Percentiles rank a stretch among this genome's conserved stretches.
Conservation (phyloP, 2,113 vertebrate genomes). For the Cnemophilus loriae region DNA sequence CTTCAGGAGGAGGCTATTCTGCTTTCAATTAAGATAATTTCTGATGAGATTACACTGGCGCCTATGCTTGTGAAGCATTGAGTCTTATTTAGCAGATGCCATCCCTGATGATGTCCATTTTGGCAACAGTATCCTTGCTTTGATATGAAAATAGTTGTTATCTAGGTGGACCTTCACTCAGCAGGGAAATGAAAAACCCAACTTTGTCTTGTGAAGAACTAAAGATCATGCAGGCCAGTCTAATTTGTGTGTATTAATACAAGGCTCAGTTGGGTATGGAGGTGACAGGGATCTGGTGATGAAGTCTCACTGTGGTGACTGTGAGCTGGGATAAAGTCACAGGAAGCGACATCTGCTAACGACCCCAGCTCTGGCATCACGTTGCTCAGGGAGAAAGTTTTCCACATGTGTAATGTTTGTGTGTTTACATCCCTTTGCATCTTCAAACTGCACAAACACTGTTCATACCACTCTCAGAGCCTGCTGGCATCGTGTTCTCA, state of each 20-base stretch:
- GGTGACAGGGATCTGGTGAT: neutral
- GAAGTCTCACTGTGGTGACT: neutral
- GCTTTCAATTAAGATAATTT: constrained; percentile 34
- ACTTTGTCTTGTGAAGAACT: neutral
- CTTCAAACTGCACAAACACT: neutral
- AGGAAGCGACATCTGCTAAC: neutral
- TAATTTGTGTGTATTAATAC: neutral
- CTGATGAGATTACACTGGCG: neutral
- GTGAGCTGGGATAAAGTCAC: neutral
- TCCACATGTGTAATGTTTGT: neutral
- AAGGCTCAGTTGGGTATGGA: neutral
- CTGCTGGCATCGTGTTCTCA: neutral
- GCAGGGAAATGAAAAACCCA: neutral
- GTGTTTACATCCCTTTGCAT: neutral
- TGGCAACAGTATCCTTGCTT: neutral
- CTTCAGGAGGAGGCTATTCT: neutral
- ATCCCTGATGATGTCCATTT: neutral
- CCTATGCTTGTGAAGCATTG: neutral
- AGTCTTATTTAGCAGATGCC: neutral
- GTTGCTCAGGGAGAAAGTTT: neutral
- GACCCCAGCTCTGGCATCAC: neutral
- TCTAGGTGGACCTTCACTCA: neutral
- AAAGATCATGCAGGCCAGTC: neutral
- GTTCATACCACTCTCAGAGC: neutral
- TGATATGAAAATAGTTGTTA: neutral